These are phyloP conservation scores for Spisula subtruncata DNA, from an alignment of 2,888 invertebrate species.

Conservation along the genomic window DNA sequence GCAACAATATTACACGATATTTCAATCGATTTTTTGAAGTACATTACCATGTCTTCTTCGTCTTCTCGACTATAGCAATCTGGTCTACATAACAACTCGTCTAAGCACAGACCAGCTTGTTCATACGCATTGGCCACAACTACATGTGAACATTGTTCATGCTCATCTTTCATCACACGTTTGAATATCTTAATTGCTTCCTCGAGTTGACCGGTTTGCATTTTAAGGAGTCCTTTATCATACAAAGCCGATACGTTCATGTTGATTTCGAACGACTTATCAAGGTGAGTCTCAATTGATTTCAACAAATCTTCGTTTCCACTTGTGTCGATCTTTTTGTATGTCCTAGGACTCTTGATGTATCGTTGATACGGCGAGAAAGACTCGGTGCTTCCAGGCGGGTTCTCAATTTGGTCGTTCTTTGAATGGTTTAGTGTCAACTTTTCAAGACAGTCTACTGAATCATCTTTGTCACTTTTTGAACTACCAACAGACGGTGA, in stretches of 20 bases:
- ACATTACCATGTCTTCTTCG: constrained; percentile 13
- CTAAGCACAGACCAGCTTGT: constrained; percentile 16
- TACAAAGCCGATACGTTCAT: background rate
- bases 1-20: constrained; percentile 17
- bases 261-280: background rate
- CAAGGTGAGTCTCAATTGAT: background rate
- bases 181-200: background rate
- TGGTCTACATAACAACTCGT: background rate
- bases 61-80: background rate
- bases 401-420: no score
- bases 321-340: background rate
- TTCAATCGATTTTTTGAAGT: constrained; percentile 26
- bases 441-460: no score
- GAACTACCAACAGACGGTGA: background rate
- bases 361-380: background rate
- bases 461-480: background rate
- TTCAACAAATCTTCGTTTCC: background rate
- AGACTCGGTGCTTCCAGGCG: no score
- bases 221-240: constrained; percentile 6
- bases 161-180: background rate
- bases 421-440: no score
- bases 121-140: constrained; percentile 11
- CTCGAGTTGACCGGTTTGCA: background rate
- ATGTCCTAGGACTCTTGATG: background rate
- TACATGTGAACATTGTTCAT: background rate